These are phyloP conservation scores for Melanargia galathea DNA, from an alignment of 2,888 invertebrate genomes.

Conservation along the genomic window DNA sequence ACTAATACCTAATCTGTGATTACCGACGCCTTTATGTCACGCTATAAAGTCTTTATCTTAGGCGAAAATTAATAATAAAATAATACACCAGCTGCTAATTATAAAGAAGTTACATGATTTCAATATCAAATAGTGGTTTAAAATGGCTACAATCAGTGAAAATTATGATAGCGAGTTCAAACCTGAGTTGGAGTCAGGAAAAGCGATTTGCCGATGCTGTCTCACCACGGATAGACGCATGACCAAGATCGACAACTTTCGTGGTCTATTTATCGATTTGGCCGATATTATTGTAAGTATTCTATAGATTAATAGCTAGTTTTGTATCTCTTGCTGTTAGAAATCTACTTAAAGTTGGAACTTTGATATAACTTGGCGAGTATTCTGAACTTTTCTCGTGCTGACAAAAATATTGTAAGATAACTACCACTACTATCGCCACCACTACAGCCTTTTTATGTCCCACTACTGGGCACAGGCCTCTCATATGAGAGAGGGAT, in stretches of 20 bases:
- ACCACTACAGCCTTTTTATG: no score
- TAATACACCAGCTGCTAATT: background rate
- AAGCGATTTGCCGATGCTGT: constrained; percentile 65
- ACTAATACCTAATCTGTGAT: no score
- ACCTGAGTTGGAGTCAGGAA: constrained; percentile 31
- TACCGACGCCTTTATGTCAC: background rate
- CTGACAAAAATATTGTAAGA: no score
- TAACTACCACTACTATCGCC: no score
- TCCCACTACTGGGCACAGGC: no score
- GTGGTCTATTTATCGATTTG: constrained; percentile 56
- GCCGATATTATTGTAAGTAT: constrained; percentile 62
- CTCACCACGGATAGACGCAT: constrained; percentile 58
- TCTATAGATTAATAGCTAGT: background rate
- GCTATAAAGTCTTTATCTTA: background rate
- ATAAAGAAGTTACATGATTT: constrained; percentile 25
- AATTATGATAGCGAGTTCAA: constrained; percentile 33
- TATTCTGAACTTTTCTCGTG: no score
- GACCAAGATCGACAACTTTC: constrained; percentile 45
- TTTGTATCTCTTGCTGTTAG: no score
- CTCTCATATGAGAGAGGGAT: no score
- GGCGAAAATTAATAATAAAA: constrained; percentile 22
- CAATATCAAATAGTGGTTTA: constrained; percentile 1
- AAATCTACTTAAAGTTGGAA: no score
- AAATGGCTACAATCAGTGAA: constrained; percentile 28
- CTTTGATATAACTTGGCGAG: no score